Base-by-base conservation (phyloP, 2,888 invertebrate genomes). In the Hartigia nigra region DNA sequence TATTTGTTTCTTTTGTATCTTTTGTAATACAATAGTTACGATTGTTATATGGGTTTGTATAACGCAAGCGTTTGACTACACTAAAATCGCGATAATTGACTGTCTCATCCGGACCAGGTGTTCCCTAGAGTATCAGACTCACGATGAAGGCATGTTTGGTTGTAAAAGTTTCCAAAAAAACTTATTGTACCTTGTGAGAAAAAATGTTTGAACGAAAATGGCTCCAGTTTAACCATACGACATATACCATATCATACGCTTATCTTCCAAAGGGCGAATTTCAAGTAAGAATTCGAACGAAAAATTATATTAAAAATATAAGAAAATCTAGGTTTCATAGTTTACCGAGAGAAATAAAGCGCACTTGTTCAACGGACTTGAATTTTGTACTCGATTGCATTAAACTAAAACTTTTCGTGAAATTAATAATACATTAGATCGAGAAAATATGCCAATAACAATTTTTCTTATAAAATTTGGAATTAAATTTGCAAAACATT, bases 151-250 rank as follows among this genome's bases (percentile, higher is more conserved):
- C 72, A 72, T 72, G 12, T 72, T 14, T 32, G 31, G 72, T 72
- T 72, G 72, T 72, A 72, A 72, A 55, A 55, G 23, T 72, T 72
- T 31, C 32, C 72, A 72, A 72, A 72, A 72, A 72, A 72, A 9
- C 12, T 72, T 72, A 32, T 34, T 72, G 31, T 72, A 72, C 31
- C 72, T 72, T 32, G 14, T 12, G 32, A 34, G 72, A 72, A 72
- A 72, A 72, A 72, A 11, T 55, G 23, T 55, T 55, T 55, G 0
- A 23, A 23, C 55, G 55, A 55, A 55, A 55, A 55, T 23, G 55
- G 23, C 55, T 55, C 9, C 23, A 23, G 1, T 55, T 23, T 9
- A 55, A 23, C 23, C 2, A 55, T 55, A 55, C 55, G 23, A 55
- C 14, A 23, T 23, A 14, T 55, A 55, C 55, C 55, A 55, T 9